These are phyloP conservation scores for Argyresthia albistria DNA, from an alignment of 2,888 invertebrate species.

Conservation along the genomic window DNA sequence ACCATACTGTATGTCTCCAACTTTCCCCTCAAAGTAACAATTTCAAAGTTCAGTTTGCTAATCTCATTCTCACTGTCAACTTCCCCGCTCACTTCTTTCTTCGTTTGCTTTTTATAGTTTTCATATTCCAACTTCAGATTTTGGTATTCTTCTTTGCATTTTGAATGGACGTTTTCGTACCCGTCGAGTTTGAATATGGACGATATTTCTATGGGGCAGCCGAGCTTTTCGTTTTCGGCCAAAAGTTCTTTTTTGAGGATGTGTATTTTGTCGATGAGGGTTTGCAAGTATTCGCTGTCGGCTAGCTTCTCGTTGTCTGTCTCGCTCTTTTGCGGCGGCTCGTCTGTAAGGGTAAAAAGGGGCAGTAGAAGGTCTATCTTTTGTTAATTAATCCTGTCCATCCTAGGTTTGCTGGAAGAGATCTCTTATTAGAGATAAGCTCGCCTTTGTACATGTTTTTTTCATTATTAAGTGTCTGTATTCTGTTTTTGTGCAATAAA, in stretches of 20 bases:
- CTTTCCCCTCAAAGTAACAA: constrained; percentile 77
- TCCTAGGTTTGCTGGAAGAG: no score
- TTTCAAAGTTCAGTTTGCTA: constrained; percentile 70
- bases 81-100: constrained; percentile 26
- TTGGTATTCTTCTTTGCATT: constrained; percentile 77
- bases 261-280: constrained; percentile 76
- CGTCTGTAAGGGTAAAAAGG: constrained; percentile 20
- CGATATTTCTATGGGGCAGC: constrained; percentile 74
- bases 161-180: constrained; percentile 56
- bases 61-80: constrained; percentile 36
- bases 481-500: no score
- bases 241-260: constrained; percentile 74
- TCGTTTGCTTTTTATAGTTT: constrained; percentile 65
- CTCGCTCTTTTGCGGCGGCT: constrained; percentile 38
- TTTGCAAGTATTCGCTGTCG: constrained; percentile 65
- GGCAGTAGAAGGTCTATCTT: no score
- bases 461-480: no score
- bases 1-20: constrained; percentile 74
- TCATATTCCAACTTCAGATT: constrained; percentile 78
- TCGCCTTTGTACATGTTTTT: no score
- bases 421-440: no score
- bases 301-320: constrained; percentile 58
- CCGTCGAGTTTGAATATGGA: constrained; percentile 62
- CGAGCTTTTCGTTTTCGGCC: constrained; percentile 71
- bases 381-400: no score